A percentile compares a stretch with the other conserved stretches of the same genome.
Conservation (phyloP, 1,140 invertebrate species). For the Drosophila murphyi region DNA sequence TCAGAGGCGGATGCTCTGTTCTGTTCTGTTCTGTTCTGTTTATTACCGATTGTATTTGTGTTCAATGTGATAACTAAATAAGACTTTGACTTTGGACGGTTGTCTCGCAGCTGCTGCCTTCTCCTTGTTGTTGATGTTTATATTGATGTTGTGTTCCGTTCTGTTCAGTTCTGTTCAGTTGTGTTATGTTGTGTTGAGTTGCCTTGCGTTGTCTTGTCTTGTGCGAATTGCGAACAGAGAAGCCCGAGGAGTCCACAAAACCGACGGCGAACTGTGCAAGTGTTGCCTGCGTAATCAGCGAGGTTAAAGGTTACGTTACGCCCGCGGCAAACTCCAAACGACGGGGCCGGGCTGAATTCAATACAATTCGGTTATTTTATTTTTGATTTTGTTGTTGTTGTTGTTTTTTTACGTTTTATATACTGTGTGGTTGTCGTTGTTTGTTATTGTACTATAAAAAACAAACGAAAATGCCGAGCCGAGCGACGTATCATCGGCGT, state of each 20-base stretch:
- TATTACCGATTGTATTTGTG: constrained; percentile 33
- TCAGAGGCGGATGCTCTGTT: constrained; percentile 41
- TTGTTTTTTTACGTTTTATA: neutral
- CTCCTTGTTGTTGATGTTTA: constrained; percentile 23
- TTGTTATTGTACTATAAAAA: constrained; percentile 21
- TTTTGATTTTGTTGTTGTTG: neutral
- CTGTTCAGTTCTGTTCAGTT: neutral
- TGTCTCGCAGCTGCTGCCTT: constrained; percentile 6
- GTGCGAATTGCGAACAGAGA: constrained; percentile 10
- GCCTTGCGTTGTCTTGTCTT: neutral
- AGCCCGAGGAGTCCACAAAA: neutral
- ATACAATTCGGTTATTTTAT: constrained; percentile 8
- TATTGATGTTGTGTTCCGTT: constrained; percentile 7
- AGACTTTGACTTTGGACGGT: constrained; percentile 34
- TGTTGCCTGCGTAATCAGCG: constrained; percentile 37
- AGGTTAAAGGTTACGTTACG: constrained; percentile 49
- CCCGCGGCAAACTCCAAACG: constrained; percentile 47
- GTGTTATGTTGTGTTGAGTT: neutral
- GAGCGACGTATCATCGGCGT: constrained; percentile 35
- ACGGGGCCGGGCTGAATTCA: constrained; percentile 13
- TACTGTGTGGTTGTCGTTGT: neutral
- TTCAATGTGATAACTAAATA: constrained; percentile 47
- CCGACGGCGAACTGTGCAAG: constrained; percentile 26
- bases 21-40: constrained; percentile 3
- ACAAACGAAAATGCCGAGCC: constrained; percentile 38